Evolutionary conservation across 2,113 vertebrate species (phyloP), one percentile per base, ranked within the genome.

Genomic region (Carassius carassius): DNA sequence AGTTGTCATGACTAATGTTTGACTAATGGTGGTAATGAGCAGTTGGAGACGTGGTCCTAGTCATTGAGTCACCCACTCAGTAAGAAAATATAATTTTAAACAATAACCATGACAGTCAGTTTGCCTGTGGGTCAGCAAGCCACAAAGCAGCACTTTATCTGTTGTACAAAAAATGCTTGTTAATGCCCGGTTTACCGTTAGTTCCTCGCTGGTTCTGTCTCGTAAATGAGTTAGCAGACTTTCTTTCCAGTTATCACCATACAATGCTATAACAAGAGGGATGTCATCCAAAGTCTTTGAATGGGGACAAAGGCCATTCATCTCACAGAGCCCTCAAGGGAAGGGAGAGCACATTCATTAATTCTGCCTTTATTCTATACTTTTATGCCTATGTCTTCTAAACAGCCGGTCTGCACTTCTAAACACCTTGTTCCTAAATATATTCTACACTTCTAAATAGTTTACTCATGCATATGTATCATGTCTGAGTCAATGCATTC

Each of bases 91-190:
- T 86, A 76, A 72, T 83, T 87, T 87, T 62, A 80, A 78, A 83
- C 87, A 83, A 91, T 87, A 92, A 88, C 89, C 90, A 41, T 84
- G 82, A 29, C 86, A 90, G 90, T 89, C 92, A 90, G 86, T 83
- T 76, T 70, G 72, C 88, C 72, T 84, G 25, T 29, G 82, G 79
- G 70, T 82, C 84, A 81, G 3, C 9, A 17, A 62, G 35, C 86
- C 41, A 93, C 94, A 94, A 91, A 91, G 91, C 84, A 56, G 19
- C 17, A 80, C 89, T 91, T 92, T 94, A 90, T 93, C 86, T 77
- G 47, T 56, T 0, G 86, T 83, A 90, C 85, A 58, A 82, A 90
- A 88, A 84, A 72, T 88, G 85, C 88, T 92, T 93, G 92, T 92
- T 90, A 67, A 5, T 23, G 13, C 54, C 47, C 23, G 62, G 58